Evolutionary conservation across 2,797 vertebrate genomes (phyloP).

Genomic region (Gila robusta): DNA sequence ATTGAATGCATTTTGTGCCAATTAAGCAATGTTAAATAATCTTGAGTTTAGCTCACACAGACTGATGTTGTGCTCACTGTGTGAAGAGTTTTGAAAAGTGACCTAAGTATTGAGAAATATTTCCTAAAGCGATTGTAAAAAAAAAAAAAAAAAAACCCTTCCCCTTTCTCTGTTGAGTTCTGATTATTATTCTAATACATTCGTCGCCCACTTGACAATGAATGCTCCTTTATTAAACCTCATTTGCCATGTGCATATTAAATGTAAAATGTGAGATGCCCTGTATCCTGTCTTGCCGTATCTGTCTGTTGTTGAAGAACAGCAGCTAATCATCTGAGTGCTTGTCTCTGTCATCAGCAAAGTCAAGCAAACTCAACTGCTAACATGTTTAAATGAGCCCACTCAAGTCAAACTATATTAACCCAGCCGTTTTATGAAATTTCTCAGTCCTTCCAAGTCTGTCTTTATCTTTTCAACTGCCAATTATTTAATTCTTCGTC

Average conservation of each 20-base stretch:
- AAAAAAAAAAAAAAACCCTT: neutral
- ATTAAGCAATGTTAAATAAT: neutral
- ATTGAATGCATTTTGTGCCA: neutral
- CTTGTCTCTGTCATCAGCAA: slow-evolving; percentile 36
- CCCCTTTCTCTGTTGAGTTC: neutral
- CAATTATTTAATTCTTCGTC: slow-evolving; percentile 3
- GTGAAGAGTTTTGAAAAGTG: neutral
- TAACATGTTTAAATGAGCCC: slow-evolving; percentile 29
- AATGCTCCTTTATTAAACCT: slow-evolving; percentile 41
- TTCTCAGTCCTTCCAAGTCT: neutral
- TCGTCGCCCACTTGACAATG: slow-evolving; percentile 29
- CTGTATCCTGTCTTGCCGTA: neutral
- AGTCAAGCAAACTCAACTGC: slow-evolving; percentile 8
- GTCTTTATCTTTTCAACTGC: neutral
- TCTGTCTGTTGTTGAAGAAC: slow-evolving; percentile 26
- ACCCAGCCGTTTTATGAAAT: neutral
- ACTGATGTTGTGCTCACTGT: neutral
- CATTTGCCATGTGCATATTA: slow-evolving; percentile 38
- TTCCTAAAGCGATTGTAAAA: neutral
- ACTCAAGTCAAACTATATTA: slow-evolving; percentile 36
- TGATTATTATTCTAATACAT: slow-evolving; percentile 36
- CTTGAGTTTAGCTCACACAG: neutral
- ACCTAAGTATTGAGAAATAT: neutral
- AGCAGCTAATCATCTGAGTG: slow-evolving; percentile 22
- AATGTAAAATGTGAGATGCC: slow-evolving; percentile 16